Evolutionary conservation across 2,888 invertebrate genomes (phyloP).

Genomic region (Drosophila longiperda): DNA sequence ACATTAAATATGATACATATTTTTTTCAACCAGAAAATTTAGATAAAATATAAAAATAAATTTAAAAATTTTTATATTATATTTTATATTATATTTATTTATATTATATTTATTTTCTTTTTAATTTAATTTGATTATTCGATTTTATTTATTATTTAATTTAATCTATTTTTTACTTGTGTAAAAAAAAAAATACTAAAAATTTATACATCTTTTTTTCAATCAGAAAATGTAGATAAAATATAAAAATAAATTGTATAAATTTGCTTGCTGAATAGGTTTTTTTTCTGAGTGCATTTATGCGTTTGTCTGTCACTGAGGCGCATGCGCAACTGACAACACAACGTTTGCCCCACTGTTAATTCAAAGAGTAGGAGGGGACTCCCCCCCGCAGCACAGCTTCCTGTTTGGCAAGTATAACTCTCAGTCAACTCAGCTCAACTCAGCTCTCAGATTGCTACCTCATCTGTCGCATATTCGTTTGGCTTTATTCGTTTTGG

Average conservation of each 20-base stretch:
- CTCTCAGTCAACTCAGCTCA: conserved; percentile 27
- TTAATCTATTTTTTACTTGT: not conserved
- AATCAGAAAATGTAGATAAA: not conserved
- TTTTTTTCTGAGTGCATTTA: conserved; percentile 13
- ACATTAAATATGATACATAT: too few relatives aligned
- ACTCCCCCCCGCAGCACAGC: conserved; percentile 50
- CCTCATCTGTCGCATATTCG: conserved; percentile 21
- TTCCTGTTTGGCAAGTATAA: conserved; percentile 57
- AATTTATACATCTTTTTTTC: too few relatives aligned
- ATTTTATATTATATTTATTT: too few relatives aligned
- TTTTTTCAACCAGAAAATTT: too few relatives aligned
- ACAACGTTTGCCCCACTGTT: conserved; percentile 26
- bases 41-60: not conserved
- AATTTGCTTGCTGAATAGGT: not conserved
- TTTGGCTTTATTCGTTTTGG: conserved; percentile 13
- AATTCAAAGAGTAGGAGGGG: conserved; percentile 11
- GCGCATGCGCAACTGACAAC: conserved; percentile 63
- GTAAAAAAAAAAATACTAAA: too few relatives aligned
- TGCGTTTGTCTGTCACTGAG: conserved; percentile 51
- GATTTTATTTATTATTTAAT: not conserved
- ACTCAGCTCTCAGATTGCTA: conserved; percentile 34
- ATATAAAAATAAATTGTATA: not conserved
- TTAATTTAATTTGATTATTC: not conserved
- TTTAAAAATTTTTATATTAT: too few relatives aligned
- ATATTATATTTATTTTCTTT: not conserved